phyloP scores from a whole-genome alignment of 2,797 vertebrate species.

The Falco columbarius region DNA sequence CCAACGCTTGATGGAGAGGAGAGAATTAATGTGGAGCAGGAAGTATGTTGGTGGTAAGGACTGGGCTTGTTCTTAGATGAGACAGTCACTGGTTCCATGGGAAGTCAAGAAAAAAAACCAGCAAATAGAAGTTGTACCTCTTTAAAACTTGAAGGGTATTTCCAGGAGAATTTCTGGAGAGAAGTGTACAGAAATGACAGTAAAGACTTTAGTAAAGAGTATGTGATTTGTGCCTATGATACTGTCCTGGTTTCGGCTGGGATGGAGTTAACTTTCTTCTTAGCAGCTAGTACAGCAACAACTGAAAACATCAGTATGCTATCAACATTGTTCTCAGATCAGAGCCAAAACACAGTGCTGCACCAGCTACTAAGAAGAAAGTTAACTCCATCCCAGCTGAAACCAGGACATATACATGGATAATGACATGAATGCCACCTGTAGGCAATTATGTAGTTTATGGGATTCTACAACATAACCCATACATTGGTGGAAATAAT shows the following conservation, averaged over 20 bases:
- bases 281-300: too few relatives aligned
- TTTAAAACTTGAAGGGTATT: neutral
- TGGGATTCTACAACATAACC: neutral
- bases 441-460: neutral
- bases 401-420: neutral
- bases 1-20: neutral
- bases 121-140: neutral
- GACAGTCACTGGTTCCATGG: neutral
- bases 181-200: neutral
- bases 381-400: too few relatives aligned
- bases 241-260: too few relatives aligned
- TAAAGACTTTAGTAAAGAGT: neutral
- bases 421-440: slow-evolving; percentile 21
- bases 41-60: neutral
- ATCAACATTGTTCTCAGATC: too few relatives aligned
- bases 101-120: neutral
- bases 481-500: neutral
- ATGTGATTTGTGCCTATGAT: neutral
- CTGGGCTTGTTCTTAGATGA: neutral
- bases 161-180: neutral
- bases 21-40: neutral
- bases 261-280: too few relatives aligned
- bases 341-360: too few relatives aligned
- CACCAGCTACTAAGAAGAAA: too few relatives aligned
- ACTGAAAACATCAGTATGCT: too few relatives aligned